Evolutionary conservation across 2,888 invertebrate species (phyloP), one percentile per base, ranked within the genome.

Genomic region (Pollenia amentaria): DNA sequence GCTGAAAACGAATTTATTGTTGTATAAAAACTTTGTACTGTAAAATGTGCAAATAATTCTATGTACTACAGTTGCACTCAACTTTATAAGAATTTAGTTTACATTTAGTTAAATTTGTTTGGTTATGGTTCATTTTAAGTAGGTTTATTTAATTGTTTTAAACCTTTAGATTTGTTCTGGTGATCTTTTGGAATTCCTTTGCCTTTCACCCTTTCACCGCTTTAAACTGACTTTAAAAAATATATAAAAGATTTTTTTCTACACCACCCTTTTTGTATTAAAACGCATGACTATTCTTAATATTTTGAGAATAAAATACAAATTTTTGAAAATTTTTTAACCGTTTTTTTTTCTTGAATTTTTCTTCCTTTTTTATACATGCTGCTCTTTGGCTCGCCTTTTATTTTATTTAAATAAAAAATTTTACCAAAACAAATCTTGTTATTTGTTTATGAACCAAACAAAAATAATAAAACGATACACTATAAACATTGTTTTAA

Each of bases 351-450:
- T 85, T 77, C 62, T 77, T 46, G 46, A 70, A 60, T 70, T 86
- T 42, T 29, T 80, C 73, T 87, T 60, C 44, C 65, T 44, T 51
- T 82, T 84, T 48, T 21, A 75, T 38, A 79, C 83, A 84, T 73
- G 82, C 86, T 82, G 82, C 82, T 78, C 53, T 53, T 48, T 67
- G 73, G 55, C 75, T 75, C 48, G 73, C 18, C 72, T 57, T 72
- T 53, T 57, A 55, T 57, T 18, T 55, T 67, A 65, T 64, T 65
- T n/a, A 62, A 73, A 69, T 42, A 21, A 57, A 53, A 62, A 40
- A 40, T 18, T 55, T 57, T 77, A 11, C 21, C 53, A 83, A 83
- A 72, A 62, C 42, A 48, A 38, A 60, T 42, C 11, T 44, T 64
- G 11, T 42, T 65, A 2, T 11, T 46, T n/a, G 29, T 29, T 29